These are phyloP conservation scores for Piezodorus guildinii DNA, from an alignment of 1,140 invertebrate genomes.

Conservation along the genomic window DNA sequence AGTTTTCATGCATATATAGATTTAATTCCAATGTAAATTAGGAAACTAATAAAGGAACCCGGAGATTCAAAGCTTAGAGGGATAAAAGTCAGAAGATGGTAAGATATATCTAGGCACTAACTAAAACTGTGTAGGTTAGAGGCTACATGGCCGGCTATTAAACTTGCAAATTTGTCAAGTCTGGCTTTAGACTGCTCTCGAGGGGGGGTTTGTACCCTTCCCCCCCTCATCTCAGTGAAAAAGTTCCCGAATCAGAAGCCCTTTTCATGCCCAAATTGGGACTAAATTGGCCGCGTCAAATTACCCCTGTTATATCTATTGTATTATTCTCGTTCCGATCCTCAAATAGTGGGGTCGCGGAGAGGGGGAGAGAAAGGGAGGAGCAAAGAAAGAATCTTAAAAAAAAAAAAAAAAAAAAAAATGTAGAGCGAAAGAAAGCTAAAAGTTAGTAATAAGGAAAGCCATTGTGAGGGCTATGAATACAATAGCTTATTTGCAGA, in stretches of 20 bases:
- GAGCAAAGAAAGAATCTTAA: not conserved
- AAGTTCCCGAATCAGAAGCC: slow-evolving; percentile 1
- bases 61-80: no score
- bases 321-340: not conserved
- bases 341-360: not conserved
- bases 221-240: not conserved
- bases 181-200: not conserved
- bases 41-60: no score
- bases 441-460: no score
- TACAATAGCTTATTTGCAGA: not conserved
- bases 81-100: not conserved
- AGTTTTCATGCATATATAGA: no score
- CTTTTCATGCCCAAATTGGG: not conserved
- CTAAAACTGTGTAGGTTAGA: not conserved
- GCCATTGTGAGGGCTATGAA: not conserved
- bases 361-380: not conserved
- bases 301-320: slow-evolving; percentile 7
- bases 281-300: not conserved
- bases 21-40: no score
- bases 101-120: not conserved
- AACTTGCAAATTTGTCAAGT: slow-evolving; percentile 8
- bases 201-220: not conserved
- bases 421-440: not conserved
- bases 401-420: not conserved
- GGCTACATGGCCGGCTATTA: not conserved